Percentiles rank a stretch among this genome's conserved stretches.
Conservation (phyloP, 2,113 vertebrate genomes). For the Aptenodytes patagonicus region DNA sequence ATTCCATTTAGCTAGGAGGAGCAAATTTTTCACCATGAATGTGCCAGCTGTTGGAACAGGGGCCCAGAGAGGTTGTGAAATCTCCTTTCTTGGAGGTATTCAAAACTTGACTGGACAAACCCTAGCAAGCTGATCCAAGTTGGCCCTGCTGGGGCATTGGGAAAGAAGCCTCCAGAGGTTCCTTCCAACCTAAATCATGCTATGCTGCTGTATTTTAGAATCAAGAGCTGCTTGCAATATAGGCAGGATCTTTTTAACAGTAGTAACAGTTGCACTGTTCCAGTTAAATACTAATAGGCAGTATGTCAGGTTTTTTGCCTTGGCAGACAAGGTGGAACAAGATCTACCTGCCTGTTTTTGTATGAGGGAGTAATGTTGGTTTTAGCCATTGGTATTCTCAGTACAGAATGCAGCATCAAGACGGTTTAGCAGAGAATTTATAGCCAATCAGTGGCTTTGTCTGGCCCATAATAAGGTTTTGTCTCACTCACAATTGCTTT, state of each 20-base stretch:
- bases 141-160: not conserved
- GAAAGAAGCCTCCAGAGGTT: not conserved
- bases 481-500: not conserved
- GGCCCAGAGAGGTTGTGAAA: not conserved
- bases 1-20: not conserved
- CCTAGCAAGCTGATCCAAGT: not conserved
- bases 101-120: not conserved
- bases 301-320: not conserved
- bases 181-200: not conserved
- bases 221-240: not conserved
- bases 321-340: not conserved
- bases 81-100: not conserved
- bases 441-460: not conserved
- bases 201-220: not conserved
- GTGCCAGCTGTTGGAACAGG: not conserved
- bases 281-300: not conserved
- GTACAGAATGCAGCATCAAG: not conserved
- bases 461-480: not conserved
- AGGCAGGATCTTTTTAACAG: not conserved
- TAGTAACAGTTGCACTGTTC: not conserved
- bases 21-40: not conserved
- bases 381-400: not conserved
- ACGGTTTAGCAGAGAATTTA: not conserved
- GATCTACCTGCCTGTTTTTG: not conserved
- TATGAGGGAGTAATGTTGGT: not conserved